Percentiles rank a stretch among this genome's conserved stretches.
These are phyloP conservation scores for Oscheius myriophilus DNA, from an alignment of 2,888 invertebrate species.

Conservation along the genomic window DNA sequence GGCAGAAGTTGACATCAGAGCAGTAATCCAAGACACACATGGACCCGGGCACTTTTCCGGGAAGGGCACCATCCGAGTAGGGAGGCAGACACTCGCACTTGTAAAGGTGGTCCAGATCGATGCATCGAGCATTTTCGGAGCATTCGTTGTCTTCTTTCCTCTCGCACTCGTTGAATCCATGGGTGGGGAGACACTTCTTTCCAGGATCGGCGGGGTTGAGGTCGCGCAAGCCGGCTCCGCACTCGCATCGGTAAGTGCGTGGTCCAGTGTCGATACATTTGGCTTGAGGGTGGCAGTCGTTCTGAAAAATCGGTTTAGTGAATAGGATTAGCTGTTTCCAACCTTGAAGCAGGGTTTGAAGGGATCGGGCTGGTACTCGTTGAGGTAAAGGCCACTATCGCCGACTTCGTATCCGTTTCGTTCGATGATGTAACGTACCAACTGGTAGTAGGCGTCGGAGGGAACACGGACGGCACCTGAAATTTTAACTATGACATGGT, in stretches of 20 bases:
- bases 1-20: constrained; percentile 80
- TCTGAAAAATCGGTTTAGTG: constrained; percentile 36
- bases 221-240: constrained; percentile 62
- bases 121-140: constrained; percentile 66
- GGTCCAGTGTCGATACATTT: constrained; percentile 67
- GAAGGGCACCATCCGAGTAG: constrained; percentile 64
- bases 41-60: constrained; percentile 61
- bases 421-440: constrained; percentile 63
- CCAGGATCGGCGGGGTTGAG: constrained; percentile 68
- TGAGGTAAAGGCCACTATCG: constrained; percentile 65
- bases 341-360: constrained; percentile 69
- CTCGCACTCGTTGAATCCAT: constrained; percentile 70
- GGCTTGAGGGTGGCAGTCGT: constrained; percentile 66
- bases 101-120: constrained; percentile 69
- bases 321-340: neutral
- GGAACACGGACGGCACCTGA: constrained; percentile 64
- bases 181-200: constrained; percentile 63
- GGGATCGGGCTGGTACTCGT: constrained; percentile 67
- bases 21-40: constrained; percentile 69
- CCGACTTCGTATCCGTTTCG: constrained; percentile 69
- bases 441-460: constrained; percentile 64
- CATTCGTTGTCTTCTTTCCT: constrained; percentile 59
- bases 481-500: neutral
- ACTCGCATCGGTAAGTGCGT: constrained; percentile 67
- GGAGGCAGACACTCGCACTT: constrained; percentile 68